These are phyloP conservation scores for Gnathonemus echidnorhynchus DNA, from an alignment of 2,113 vertebrate genomes.

Conservation along the genomic window DNA sequence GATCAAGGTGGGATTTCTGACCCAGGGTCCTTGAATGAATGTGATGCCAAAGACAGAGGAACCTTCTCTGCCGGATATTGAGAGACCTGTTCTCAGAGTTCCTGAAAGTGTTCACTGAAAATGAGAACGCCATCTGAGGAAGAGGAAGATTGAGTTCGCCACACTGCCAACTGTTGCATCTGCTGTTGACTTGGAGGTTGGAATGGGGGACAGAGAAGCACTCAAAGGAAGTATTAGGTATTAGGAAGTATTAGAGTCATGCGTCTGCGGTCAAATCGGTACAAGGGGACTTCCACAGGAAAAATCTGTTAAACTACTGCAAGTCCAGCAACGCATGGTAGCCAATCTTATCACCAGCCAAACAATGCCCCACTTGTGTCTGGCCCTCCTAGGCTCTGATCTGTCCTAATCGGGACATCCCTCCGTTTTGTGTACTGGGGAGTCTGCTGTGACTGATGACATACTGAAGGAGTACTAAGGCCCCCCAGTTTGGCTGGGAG, in stretches of 20 bases:
- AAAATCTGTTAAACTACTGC: neutral
- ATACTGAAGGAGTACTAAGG: neutral
- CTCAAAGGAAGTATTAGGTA: neutral
- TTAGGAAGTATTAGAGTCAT: neutral
- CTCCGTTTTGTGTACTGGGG: too few species aligned
- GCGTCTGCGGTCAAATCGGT: neutral
- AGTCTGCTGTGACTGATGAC: neutral
- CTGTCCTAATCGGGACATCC: neutral
- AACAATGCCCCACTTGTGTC: neutral
- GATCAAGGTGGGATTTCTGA: neutral
- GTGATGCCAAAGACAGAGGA: neutral
- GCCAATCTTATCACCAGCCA: neutral
- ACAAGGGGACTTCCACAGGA: neutral
- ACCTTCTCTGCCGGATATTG: neutral
- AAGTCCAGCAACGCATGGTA: neutral
- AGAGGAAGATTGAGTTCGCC: neutral
- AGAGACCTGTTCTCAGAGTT: neutral
- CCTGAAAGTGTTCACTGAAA: neutral
- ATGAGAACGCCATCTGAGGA: neutral
- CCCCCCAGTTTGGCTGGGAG: neutral
- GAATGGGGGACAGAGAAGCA: neutral
- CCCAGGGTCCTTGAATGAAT: neutral
- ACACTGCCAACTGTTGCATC: neutral
- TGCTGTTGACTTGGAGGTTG: neutral
- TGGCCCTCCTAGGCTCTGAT: neutral